Evolutionary conservation across 35 echinoderm and acorn worm genomes (phyloP).

Genomic region (Apostichopus parvimensis): DNA sequence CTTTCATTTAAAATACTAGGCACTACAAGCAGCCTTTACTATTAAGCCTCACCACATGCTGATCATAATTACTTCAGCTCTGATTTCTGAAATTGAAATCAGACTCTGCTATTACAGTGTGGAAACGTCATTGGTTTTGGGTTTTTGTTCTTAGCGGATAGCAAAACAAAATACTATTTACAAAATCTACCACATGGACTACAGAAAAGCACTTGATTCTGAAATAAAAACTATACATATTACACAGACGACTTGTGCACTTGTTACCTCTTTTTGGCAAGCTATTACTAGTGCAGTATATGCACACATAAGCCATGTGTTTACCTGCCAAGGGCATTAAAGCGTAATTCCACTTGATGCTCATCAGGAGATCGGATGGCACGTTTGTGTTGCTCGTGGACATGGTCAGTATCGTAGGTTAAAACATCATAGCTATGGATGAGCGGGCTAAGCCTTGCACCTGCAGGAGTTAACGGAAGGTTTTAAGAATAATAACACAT

Average conservation of each 20-base stretch:
- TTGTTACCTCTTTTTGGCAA: background rate
- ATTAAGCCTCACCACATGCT: too few relatives aligned
- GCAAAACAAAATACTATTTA: background rate
- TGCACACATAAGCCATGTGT: background rate
- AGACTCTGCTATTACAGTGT: too few relatives aligned
- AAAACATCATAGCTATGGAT: slow-evolving; percentile 27
- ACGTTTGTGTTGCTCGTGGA: slow-evolving; percentile 35
- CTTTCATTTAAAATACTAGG: background rate
- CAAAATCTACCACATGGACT: background rate
- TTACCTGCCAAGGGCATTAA: slow-evolving; percentile 23
- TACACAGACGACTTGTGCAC: too few relatives aligned
- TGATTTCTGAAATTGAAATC: too few relatives aligned
- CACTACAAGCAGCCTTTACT: background rate
- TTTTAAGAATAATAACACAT: too few relatives aligned
- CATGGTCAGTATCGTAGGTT: slow-evolving; percentile 8
- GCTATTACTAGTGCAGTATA: background rate
- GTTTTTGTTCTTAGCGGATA: background rate
- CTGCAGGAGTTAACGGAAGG: background rate
- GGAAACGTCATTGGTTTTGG: too few relatives aligned
- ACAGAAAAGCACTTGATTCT: too few relatives aligned
- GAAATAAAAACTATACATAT: too few relatives aligned
- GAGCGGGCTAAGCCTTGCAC: background rate
- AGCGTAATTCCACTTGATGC: background rate
- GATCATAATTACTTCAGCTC: too few relatives aligned
- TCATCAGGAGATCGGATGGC: background rate